phyloP scores from a whole-genome alignment of 2,113 vertebrate genomes.

The Cervus canadensis region DNA sequence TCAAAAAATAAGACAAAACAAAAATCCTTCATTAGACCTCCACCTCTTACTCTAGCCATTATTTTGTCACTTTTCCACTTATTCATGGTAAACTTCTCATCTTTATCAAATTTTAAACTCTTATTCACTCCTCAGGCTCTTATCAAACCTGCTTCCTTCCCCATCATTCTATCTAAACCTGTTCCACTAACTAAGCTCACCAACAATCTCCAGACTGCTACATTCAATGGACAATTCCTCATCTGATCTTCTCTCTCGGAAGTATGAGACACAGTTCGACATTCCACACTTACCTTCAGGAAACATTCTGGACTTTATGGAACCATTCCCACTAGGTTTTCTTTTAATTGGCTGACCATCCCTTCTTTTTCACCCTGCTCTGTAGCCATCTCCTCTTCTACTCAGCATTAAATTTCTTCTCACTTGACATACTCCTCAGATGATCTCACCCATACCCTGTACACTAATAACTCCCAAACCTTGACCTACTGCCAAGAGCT shows the following conservation, averaged over 20 bases:
- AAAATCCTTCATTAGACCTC: not conserved
- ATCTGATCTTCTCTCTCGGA: not conserved
- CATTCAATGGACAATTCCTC: not conserved
- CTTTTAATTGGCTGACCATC: not conserved
- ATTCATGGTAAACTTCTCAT: not conserved
- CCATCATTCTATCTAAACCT: not conserved
- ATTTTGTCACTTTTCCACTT: not conserved
- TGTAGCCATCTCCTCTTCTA: not conserved
- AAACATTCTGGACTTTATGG: not conserved
- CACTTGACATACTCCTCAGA: not conserved
- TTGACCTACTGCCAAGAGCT: conserved; percentile 15
- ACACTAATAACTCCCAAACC: not conserved
- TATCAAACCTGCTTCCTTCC: not conserved
- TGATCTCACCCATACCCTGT: not conserved
- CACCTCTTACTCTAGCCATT: not conserved
- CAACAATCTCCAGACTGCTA: not conserved
- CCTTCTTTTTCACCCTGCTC: not conserved
- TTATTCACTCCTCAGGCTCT: not conserved
- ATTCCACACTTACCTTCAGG: not conserved
- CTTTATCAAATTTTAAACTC: not conserved
- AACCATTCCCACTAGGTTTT: not conserved
- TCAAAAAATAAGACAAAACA: not conserved
- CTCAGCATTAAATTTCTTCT: not conserved
- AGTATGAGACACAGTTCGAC: not conserved
- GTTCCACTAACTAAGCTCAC: not conserved